Conservation (phyloP, 1,140 invertebrate genomes). For the Hypsibius dujardini region DNA sequence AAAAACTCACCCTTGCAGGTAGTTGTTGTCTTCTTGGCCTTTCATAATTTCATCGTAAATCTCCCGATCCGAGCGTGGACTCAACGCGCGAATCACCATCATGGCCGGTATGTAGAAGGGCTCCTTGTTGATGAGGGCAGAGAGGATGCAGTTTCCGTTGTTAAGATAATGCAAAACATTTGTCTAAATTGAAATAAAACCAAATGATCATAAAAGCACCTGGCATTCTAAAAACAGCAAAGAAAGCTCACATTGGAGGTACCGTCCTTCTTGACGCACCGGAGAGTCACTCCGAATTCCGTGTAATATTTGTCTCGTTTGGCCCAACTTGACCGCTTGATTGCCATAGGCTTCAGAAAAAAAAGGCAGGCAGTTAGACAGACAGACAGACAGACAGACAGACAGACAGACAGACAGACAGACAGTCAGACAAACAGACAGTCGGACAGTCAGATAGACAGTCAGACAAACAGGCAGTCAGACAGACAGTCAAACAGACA, state of each 20-base stretch:
- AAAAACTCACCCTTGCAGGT: conserved; percentile 50
- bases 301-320: conserved; percentile 60
- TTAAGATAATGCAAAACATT: conserved; percentile 76
- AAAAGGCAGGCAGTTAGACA: background rate
- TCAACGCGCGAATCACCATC: conserved; percentile 65
- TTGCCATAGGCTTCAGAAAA: conserved; percentile 50
- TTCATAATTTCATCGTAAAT: conserved; percentile 58
- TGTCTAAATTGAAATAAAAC: conserved; percentile 41
- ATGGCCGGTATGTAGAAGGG: conserved; percentile 69
- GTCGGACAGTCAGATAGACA: too few species aligned
- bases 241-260: conserved; percentile 44
- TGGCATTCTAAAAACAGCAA: conserved; percentile 14
- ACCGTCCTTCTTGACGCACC: conserved; percentile 62
- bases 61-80: conserved; percentile 57
- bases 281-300: conserved; percentile 60
- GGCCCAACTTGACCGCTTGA: conserved; percentile 64
- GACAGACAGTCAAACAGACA: too few species aligned
- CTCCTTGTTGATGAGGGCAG: conserved; percentile 57
- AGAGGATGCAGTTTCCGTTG: conserved; percentile 61
- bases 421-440: too few species aligned
- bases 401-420: too few species aligned
- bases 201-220: conserved; percentile 20
- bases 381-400: too few species aligned
- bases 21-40: conserved; percentile 60
- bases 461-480: too few species aligned